phyloP scores from a whole-genome alignment of 2,113 vertebrate genomes.

The Aix galericulata region DNA sequence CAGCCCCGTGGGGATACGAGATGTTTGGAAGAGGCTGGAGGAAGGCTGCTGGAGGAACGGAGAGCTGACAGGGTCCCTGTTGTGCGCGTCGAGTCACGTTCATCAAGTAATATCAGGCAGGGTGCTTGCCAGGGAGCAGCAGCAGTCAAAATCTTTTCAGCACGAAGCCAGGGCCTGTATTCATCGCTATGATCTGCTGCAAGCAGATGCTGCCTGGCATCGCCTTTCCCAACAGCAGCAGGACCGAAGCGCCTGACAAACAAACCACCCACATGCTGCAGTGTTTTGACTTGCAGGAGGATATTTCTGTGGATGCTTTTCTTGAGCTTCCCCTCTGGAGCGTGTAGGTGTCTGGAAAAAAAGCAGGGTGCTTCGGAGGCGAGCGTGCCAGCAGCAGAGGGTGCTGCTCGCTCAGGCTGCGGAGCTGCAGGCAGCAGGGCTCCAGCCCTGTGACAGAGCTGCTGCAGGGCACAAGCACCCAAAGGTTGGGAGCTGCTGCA shows the following conservation, averaged over 20 bases:
- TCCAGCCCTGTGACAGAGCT: background rate
- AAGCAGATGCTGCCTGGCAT: background rate
- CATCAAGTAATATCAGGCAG: background rate
- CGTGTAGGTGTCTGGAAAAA: accelerated
- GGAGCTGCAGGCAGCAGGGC: background rate
- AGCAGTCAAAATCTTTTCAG: background rate
- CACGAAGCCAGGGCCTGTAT: background rate
- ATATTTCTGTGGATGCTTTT: background rate
- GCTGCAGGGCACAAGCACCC: background rate
- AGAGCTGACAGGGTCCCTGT: background rate
- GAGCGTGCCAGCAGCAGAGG: constrained; percentile 44
- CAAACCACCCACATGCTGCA: background rate
- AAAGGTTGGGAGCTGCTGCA: background rate
- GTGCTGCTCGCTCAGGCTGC: constrained; percentile 21
- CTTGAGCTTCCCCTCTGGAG: background rate
- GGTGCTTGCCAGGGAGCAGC: background rate
- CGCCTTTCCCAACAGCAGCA: background rate
- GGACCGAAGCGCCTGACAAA: background rate
- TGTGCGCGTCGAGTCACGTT: background rate
- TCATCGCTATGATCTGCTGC: background rate
- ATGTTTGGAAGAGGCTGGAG: background rate
- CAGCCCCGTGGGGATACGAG: background rate
- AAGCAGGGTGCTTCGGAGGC: background rate
- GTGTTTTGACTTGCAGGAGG: background rate
- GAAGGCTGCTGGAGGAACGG: background rate